Percentiles rank a stretch among this genome's conserved stretches.
Conservation (phyloP, 2,113 vertebrate species). For the Pteropus alecto region DNA sequence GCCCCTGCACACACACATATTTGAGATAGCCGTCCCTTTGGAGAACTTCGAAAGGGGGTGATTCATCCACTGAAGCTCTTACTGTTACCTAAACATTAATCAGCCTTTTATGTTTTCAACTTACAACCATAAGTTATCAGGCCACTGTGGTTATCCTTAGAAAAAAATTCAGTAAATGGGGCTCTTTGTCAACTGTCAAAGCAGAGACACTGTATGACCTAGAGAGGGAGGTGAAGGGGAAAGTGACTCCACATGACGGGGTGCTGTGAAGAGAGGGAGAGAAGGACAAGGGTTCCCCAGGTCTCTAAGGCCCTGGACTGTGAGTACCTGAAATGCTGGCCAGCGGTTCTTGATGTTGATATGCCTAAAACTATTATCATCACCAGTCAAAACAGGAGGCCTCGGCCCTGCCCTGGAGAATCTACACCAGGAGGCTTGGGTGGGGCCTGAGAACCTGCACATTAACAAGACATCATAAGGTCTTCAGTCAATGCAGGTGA, state of each 20-base stretch:
- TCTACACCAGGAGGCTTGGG: neutral
- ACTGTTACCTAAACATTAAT: fast-evolving
- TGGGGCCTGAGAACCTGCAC: fast-evolving
- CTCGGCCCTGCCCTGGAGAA: neutral
- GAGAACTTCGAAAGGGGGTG: neutral
- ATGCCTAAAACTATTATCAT: neutral
- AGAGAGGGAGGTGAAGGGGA: neutral
- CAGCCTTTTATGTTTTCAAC: neutral
- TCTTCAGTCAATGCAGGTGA: neutral
- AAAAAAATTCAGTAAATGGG: neutral
- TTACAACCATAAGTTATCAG: neutral
- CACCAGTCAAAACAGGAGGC: neutral
- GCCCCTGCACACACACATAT: neutral
- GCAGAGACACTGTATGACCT: neutral
- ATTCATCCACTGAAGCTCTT: neutral
- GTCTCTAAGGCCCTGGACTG: neutral
- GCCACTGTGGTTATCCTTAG: neutral
- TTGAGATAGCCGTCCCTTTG: neutral
- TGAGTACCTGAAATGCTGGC: neutral
- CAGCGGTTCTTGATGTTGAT: neutral
- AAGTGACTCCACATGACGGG: neutral
- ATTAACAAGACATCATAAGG: neutral
- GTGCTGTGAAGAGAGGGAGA: neutral
- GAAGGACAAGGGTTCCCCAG: neutral
- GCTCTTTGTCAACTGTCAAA: neutral